These are phyloP conservation scores for Sipha maydis DNA, from an alignment of 2,888 invertebrate genomes.

Conservation along the genomic window DNA sequence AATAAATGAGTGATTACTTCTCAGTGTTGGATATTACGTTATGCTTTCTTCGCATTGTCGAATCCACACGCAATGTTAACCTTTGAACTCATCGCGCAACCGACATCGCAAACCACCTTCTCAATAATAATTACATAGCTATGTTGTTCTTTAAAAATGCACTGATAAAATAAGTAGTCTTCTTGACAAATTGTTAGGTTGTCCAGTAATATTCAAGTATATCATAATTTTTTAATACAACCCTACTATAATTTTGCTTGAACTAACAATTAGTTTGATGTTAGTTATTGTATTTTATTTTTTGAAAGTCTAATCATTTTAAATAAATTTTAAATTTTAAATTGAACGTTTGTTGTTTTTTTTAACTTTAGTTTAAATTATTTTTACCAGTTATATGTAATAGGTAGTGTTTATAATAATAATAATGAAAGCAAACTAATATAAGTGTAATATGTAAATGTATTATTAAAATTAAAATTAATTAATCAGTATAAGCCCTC, in stretches of 20 bases:
- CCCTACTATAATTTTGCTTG: background rate
- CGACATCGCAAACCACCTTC: conserved; percentile 30
- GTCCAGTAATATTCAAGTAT: background rate
- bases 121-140: conserved; percentile 49
- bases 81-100: conserved; percentile 54
- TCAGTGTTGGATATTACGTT: conserved; percentile 49
- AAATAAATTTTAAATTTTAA: background rate
- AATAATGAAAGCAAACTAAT: no score
- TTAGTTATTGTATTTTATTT: background rate
- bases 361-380: background rate
- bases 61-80: conserved; percentile 58
- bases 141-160: conserved; percentile 13
- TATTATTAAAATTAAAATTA: background rate
- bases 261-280: background rate
- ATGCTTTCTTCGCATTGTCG: conserved; percentile 59
- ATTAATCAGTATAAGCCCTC: no score
- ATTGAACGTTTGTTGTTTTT: no score
- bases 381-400: background rate
- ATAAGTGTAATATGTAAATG: no score
- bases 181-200: background rate
- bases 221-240: background rate
- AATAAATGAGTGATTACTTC: conserved; percentile 53
- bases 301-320: background rate
- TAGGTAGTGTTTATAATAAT: no score
- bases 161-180: background rate